Base-by-base conservation (phyloP, 2,797 vertebrate species). In the Epinephelus awoara region DNA sequence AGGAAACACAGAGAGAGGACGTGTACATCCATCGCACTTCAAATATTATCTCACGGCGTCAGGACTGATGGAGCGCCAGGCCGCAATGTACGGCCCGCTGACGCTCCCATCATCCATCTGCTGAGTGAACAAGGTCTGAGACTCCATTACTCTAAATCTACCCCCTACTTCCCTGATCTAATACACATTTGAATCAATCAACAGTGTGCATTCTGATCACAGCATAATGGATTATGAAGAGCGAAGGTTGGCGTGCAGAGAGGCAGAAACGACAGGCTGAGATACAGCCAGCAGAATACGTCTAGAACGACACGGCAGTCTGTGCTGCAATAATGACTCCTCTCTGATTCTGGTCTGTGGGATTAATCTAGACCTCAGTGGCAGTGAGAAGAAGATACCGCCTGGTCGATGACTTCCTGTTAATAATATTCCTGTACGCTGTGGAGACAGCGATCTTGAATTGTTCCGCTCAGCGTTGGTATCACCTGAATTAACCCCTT, bases 151-250 rank as follows among this genome's bases (percentile, higher is more conserved):
- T 82, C 44, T 83, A 29, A 46, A 75, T 73, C 75, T 63, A 47
- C 66, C 67, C 58, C 52, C 76, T 49, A 68, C 74, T 54, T 44
- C 77, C 19, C 80, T 73, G 63, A 87, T 83, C 80, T 62, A 77
- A 84, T 64, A 74, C 77, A 83, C 77, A 34, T 77, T 72, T 82
- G 66, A 87, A 83, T 79, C 85, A 85, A 89, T 89, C 90, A 88
- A 55, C 80, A 68, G 40, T 15, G 58, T 13, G 59, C 77, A 80
- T 89, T 86, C 79, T 85, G 84, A 87, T 89, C 85, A 72, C 70
- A 71, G 65, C 44, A 6, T 59, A 42, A 72, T 72, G 89, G 88
- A 88, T 92, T 84, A 86, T 34, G 65, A 72, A 21, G 83, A 86
- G 77, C 63, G 74, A 57, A 59, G 72, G 66, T 25, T 61, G 68